Base-by-base conservation (phyloP, 1,140 invertebrate genomes). In the Hylaeus anthracinus region DNA sequence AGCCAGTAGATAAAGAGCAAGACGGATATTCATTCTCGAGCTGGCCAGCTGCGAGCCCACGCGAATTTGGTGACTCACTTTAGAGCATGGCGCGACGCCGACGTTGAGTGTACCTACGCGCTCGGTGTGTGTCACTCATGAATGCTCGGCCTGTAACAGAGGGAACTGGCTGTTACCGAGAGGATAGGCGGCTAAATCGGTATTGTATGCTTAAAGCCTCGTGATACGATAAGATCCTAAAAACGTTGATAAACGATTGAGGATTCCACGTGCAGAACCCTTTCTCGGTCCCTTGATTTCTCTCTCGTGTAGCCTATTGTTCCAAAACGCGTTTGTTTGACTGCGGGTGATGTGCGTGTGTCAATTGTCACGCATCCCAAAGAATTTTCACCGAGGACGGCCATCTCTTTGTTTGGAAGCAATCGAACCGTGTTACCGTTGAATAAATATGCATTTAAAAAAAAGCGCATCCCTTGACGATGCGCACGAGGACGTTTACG, bases 51-150 rank as follows among this genome's bases (percentile, higher is more conserved):
- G 84, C 55, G 66, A 80, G 61, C 85, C 85, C 85, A 86, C 85
- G 85, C 85, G 70, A 86, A 86, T 86, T 86, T 86, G 81, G 85
- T 86, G 85, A 86, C 84, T 86, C 84, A 86, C 84, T 80, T 80
- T 73, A 72, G 81, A 67, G 72, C 77, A 79, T 48, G 60, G 48
- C 63, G 41, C 51, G 26, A 26, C 26, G 26, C 26, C 26, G 26
- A 26, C 26, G 26, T 26, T 56, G 37, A 1, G 58, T 55, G 43
- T 79, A 78, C 77, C 83, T 81, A 81, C 73, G 56, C 71, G 82
- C 56, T 60, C 51, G 56, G 64, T 39, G 60, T 43, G 71, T 85
- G 83, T 86, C 84, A 75, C 79, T 72, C 77, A 70, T 61, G 81
- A 85, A 85, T 82, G 79, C 70, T 43, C 58, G 66, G 58, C 41